Evolutionary conservation across 2,113 vertebrate genomes (phyloP).

Genomic region (Glaucomys volans): DNA sequence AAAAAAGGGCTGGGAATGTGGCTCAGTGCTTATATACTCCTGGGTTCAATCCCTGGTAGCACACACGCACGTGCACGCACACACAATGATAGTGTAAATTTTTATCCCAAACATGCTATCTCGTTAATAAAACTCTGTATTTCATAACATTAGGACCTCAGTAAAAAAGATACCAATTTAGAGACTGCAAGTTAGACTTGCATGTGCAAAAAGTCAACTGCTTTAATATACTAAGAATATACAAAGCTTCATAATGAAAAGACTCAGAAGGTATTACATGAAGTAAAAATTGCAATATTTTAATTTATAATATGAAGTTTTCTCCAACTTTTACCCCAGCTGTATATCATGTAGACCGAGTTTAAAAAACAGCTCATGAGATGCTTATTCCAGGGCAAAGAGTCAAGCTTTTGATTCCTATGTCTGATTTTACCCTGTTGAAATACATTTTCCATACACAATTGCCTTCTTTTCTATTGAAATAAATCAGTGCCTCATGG

Average conservation of each 20-base stretch:
- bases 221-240: not conserved
- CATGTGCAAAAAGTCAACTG: not conserved
- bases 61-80: not conserved
- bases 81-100: not conserved
- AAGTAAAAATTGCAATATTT: not conserved
- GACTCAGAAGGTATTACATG: not conserved
- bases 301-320: not conserved
- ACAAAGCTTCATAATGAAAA: slow-evolving; percentile 1
- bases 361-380: not conserved
- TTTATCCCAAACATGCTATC: not conserved
- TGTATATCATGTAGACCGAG: not conserved
- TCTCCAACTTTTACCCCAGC: not conserved
- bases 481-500: not conserved
- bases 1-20: too few species aligned
- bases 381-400: not conserved
- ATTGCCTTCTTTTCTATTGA: not conserved
- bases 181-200: not conserved
- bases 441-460: not conserved
- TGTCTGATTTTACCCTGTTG: not conserved
- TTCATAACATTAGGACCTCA: not conserved
- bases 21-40: too few species aligned
- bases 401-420: not conserved
- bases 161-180: not conserved
- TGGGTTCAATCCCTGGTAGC: too few species aligned
- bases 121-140: not conserved